These are phyloP conservation scores for Prolemur simus DNA, from an alignment of 2,113 vertebrate genomes.

Conservation along the genomic window DNA sequence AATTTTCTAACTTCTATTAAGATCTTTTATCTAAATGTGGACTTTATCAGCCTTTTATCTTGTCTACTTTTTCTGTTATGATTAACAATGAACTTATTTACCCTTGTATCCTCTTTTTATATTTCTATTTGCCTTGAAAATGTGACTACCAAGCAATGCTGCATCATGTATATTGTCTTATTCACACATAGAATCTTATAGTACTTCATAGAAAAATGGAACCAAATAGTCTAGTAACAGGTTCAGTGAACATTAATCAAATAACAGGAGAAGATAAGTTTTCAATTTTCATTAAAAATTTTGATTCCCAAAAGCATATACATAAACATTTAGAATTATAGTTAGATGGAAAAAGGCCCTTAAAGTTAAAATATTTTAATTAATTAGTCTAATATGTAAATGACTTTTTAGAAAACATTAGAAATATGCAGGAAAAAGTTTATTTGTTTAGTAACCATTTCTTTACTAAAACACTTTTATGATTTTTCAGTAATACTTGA, in stretches of 20 bases:
- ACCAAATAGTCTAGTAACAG: neutral
- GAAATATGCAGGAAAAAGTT: neutral
- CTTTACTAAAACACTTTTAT: neutral
- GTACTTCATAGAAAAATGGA: neutral
- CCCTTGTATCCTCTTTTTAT: constrained; percentile 35
- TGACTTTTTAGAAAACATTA: neutral
- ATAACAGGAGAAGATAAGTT: neutral
- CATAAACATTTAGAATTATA: neutral
- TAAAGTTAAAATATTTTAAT: constrained; percentile 27
- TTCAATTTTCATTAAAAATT: neutral
- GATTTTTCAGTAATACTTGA: neutral
- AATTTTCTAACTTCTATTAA: constrained; percentile 64
- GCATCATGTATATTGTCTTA: neutral
- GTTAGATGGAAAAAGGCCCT: neutral
- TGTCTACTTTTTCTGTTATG: constrained; percentile 56
- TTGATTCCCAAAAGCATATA: neutral
- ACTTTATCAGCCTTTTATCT: constrained; percentile 60
- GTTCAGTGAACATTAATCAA: neutral
- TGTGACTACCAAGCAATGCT: neutral
- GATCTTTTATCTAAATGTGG: constrained; percentile 51
- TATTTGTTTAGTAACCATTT: neutral
- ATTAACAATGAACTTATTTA: constrained; percentile 61
- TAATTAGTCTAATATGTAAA: neutral
- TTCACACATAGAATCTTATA: neutral
- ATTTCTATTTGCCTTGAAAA: constrained; percentile 66